Base-by-base conservation (phyloP, 2,888 invertebrate genomes). In the Agrochola lota region DNA sequence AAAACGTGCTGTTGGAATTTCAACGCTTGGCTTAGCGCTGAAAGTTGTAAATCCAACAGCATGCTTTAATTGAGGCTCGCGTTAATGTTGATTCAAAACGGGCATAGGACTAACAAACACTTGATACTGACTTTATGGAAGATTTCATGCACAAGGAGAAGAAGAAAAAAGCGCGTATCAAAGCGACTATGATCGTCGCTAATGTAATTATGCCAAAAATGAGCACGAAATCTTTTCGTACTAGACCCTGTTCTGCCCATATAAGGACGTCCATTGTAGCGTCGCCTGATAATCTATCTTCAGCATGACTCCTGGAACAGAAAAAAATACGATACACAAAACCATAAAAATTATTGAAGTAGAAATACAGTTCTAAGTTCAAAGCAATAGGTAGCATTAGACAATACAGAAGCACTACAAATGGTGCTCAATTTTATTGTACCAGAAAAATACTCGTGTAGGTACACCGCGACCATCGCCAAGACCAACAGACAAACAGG, bases 111-210 rank as follows among this genome's bases (percentile, higher is more conserved):
- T 68, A 35, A 23, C 8, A 49, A 68, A 15, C 49, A 30, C 5
- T 8, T 68, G 30, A 67, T 87, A 90, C 93, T 91, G 60, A 96
- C 96, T 95, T 97, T 83, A 97, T 97, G 0, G 98, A 98, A 43
- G 98, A 97, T 70, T 95, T 95, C 97, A 98, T 97, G 84, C 98
- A 97, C 55, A 97, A 90, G 62, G 97, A 96, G 91, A 98, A 98
- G 91, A 98, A 98, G 70, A 97, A 91, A 87, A 97, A 96, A 0
- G 98, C 98, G 88, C 98, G 94, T 20, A 97, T 90, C 69, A 98
- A 92, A 15, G 98, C 98, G n/a, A 97, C 93, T 23, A 97, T 80
- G 67, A 98, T 97, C 7, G 97, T 95, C 0, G 97, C 94, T 4
- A 97, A 81, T 0, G 97, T 97, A 43, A 98, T 93, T 9, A 95